Base-by-base conservation (phyloP, 2,797 vertebrate genomes). In the Melanotaenia maccullochi region DNA sequence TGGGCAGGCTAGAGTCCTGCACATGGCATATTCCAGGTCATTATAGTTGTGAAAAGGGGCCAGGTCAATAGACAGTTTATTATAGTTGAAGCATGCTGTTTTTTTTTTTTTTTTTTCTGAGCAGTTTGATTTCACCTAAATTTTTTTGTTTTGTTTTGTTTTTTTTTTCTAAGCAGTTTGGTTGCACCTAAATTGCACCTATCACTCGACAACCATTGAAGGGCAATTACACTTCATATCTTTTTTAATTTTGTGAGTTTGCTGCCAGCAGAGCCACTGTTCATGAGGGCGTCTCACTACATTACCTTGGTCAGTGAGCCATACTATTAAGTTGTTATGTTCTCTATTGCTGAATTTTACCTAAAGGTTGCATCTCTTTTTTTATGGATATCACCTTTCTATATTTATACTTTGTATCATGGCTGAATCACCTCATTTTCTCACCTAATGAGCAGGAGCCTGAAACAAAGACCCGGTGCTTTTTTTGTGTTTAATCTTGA, bases 361-460 rank as follows among this genome's bases (percentile, higher is more conserved):
- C 85, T 59, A 79, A 77, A 90, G 83, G 90, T 88, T 91, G 87
- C 71, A 67, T 88, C 71, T 85, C 75, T 87, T 90, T 90, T 84
- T 2, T 74, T 87, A 88, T 91, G 89, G 80, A 88, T 88, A 91
- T 87, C 90, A 89, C 90, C 86, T 92, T 89, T 81, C 85, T 91
- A 84, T 90, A 90, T 91, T 91, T 90, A 91, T 61, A 82, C 75
- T 25, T 81, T 77, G 74, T 71, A 65, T 86, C 73, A 64, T 84
- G 83, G 83, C 84, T 67, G 78, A 80, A 91, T 91, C 90, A 84
- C 89, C 87, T 91, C 65, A 78, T 91, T 90, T 88, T 87, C 80
- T 79, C 85, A 89, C 89, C 87, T 93, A 93, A 94, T 93, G 92
- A 93, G 87, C 75, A 87, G 84, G 74, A 89, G 85, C 86, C 90